Percentiles rank a stretch among this genome's conserved stretches.
Conservation (phyloP, 2,888 invertebrate genomes). For the Tetramorium bicarinatum region DNA sequence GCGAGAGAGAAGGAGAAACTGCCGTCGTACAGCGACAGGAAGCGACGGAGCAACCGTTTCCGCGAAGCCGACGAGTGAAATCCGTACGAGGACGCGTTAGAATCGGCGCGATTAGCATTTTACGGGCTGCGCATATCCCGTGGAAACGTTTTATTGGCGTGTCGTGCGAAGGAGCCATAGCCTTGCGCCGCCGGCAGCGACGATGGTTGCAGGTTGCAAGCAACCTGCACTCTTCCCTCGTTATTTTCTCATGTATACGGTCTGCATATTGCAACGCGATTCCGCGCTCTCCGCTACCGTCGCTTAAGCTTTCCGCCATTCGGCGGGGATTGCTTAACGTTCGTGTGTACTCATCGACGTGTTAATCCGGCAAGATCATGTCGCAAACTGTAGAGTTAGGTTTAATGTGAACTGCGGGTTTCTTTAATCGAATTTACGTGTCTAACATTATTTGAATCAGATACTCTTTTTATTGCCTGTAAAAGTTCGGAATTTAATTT, state of each 20-base stretch:
- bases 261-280: slow-evolving; percentile 71
- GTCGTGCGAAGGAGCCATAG: slow-evolving; percentile 85
- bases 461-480: too few relatives aligned
- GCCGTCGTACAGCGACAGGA: slow-evolving; percentile 43
- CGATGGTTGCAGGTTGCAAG: slow-evolving; percentile 49
- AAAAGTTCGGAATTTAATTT: neutral
- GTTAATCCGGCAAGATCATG: slow-evolving; percentile 72
- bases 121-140: slow-evolving; percentile 79
- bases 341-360: slow-evolving; percentile 69
- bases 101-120: slow-evolving; percentile 83
- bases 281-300: neutral
- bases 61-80: slow-evolving; percentile 77
- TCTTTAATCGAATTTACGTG: neutral
- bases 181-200: slow-evolving; percentile 54
- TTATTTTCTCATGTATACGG: slow-evolving; percentile 74
- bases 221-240: slow-evolving; percentile 71
- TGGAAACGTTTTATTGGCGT: slow-evolving; percentile 84
- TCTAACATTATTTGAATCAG: neutral
- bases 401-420: slow-evolving; percentile 9
- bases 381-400: slow-evolving; percentile 17
- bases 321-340: slow-evolving; percentile 73
- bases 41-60: slow-evolving; percentile 76
- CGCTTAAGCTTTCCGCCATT: slow-evolving; percentile 64
- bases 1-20: slow-evolving; percentile 7
- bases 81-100: slow-evolving; percentile 80